These are phyloP conservation scores for Bruchidius siliquastri DNA, from an alignment of 2,888 invertebrate genomes.

Conservation along the genomic window DNA sequence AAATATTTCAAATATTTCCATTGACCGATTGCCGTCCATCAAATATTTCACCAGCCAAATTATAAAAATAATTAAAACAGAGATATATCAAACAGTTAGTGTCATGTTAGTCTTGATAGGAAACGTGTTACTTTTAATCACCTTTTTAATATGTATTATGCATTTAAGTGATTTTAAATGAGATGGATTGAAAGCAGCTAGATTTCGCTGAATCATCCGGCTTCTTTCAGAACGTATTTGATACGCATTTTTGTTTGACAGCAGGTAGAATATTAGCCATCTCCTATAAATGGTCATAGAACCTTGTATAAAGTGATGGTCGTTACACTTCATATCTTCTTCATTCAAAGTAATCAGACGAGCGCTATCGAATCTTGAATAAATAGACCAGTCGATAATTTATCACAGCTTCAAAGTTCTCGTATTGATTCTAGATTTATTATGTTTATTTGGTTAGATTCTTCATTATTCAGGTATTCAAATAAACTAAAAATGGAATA, in stretches of 20 bases:
- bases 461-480: no score
- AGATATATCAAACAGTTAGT: neutral
- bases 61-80: neutral
- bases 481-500: no score
- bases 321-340: neutral
- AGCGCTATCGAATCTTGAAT: neutral
- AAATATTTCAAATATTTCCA: no score
- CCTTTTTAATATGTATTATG: neutral
- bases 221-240: neutral
- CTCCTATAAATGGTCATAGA: neutral
- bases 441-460: no score
- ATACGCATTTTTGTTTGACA: neutral
- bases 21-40: neutral
- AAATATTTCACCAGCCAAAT: neutral
- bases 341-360: neutral
- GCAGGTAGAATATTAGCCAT: neutral
- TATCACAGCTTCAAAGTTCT: no score
- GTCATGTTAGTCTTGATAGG: neutral
- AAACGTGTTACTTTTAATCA: neutral
- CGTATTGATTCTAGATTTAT: no score
- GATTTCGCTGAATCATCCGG: neutral
- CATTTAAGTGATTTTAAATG: neutral
- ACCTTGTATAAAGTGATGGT: neutral
- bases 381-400: no score
- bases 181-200: neutral